These are phyloP conservation scores for Onthophagus taurus DNA, from an alignment of 1,140 invertebrate genomes.

Conservation along the genomic window DNA sequence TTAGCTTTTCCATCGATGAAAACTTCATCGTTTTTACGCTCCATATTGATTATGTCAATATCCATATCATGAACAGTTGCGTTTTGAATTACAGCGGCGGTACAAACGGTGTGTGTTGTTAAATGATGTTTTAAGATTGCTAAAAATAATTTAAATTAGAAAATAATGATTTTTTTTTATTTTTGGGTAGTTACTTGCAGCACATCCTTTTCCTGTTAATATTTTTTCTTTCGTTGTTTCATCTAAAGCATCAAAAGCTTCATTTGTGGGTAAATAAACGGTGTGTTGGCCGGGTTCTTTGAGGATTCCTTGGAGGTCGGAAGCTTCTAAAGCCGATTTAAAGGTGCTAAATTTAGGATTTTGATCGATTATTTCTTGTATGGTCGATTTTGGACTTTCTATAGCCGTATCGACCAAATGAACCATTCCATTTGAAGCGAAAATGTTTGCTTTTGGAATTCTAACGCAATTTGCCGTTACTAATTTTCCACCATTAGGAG, in stretches of 20 bases:
- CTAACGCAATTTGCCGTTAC: conserved; percentile 47
- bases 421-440: conserved; percentile 56
- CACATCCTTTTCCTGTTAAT: conserved; percentile 40
- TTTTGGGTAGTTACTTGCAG: conserved; percentile 37
- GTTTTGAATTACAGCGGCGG: conserved; percentile 46
- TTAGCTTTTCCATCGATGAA: conserved; percentile 40
- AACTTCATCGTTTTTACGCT: conserved; percentile 41
- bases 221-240: conserved; percentile 37
- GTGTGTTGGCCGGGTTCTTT: conserved; percentile 48
- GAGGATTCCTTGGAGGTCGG: conserved; percentile 42
- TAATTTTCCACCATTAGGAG: conserved; percentile 36
- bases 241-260: conserved; percentile 48
- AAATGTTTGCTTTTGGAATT: conserved; percentile 39
- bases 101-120: conserved; percentile 56
- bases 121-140: conserved; percentile 56
- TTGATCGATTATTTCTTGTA: conserved; percentile 38
- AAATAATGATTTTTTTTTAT: background rate
- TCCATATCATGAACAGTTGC: conserved; percentile 47
- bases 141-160: conserved; percentile 26
- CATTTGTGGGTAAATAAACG: conserved; percentile 55
- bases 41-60: conserved; percentile 43
- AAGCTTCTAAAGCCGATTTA: conserved; percentile 39
- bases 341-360: conserved; percentile 29
- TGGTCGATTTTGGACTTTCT: conserved; percentile 41
- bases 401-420: conserved; percentile 56